Conservation (phyloP, 2,797 vertebrate genomes). For the Ispidina picta region DNA sequence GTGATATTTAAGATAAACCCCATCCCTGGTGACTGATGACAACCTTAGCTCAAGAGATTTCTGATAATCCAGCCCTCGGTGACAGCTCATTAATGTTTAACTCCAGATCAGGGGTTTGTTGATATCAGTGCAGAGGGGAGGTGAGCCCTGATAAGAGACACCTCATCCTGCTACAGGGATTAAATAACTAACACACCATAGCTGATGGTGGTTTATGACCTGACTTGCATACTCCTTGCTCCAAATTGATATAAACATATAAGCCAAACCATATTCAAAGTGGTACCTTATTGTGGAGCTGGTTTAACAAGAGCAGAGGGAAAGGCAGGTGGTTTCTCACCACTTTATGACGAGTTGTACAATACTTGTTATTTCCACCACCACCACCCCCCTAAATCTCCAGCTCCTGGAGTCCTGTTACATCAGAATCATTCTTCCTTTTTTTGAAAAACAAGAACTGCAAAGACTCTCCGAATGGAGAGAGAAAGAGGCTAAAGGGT, state of each 20-base stretch:
- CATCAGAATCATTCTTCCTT: slow-evolving; percentile 30
- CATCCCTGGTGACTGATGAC: background rate
- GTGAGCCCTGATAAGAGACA: background rate
- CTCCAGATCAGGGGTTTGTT: background rate
- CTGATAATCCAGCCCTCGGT: rapidly evolving
- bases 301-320: background rate
- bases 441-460: slow-evolving; percentile 66
- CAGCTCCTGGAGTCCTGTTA: background rate
- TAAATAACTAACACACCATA: background rate
- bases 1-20: background rate
- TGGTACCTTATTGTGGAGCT: background rate
- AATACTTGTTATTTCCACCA: background rate
- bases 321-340: background rate
- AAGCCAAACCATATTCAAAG: background rate
- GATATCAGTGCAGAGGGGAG: rapidly evolving
- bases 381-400: background rate
- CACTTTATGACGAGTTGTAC: background rate
- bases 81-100: slow-evolving; percentile 26
- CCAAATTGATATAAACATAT: rapidly evolving
- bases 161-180: background rate
- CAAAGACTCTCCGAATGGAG: background rate
- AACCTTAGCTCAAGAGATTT: background rate
- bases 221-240: background rate
- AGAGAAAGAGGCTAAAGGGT: background rate
- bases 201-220: background rate